These are phyloP conservation scores for Eudasyphora cyanicolor DNA, from an alignment of 2,888 invertebrate species.

Conservation along the genomic window DNA sequence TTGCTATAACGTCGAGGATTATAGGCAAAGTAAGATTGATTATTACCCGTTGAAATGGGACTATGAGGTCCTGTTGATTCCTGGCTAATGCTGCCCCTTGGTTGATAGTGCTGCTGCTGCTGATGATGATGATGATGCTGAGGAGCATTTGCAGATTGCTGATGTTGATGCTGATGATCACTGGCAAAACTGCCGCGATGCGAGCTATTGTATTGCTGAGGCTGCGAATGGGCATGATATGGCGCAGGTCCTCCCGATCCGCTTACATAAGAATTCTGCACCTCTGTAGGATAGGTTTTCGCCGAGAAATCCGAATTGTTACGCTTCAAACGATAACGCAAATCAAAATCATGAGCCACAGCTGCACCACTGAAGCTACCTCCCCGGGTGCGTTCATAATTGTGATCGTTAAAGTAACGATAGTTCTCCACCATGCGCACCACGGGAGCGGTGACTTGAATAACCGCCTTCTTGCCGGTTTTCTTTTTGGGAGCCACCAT, in stretches of 20 bases:
- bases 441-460: slow-evolving; percentile 79
- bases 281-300: slow-evolving; percentile 61
- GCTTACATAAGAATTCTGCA: slow-evolving; percentile 45
- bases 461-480: slow-evolving; percentile 83
- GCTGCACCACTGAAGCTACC: slow-evolving; percentile 80
- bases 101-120: slow-evolving; percentile 71
- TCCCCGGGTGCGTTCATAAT: slow-evolving; percentile 78
- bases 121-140: slow-evolving; percentile 42
- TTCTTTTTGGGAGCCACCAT: slow-evolving; percentile 90
- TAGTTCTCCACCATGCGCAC: slow-evolving; percentile 84
- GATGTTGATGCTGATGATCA: slow-evolving; percentile 66
- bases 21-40: slow-evolving; percentile 74
- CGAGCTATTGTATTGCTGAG: slow-evolving; percentile 64
- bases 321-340: slow-evolving; percentile 76
- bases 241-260: slow-evolving; percentile 49
- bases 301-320: slow-evolving; percentile 77
- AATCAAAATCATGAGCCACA: slow-evolving; percentile 76
- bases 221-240: slow-evolving; percentile 64
- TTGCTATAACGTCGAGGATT: slow-evolving; percentile 84
- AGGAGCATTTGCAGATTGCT: background rate
- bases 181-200: slow-evolving; percentile 69
- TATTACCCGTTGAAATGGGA: slow-evolving; percentile 63
- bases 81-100: slow-evolving; percentile 71
- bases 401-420: slow-evolving; percentile 81
- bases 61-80: slow-evolving; percentile 56